Base-by-base conservation (phyloP, 2,888 invertebrate genomes). In the Coleophora deauratella region DNA sequence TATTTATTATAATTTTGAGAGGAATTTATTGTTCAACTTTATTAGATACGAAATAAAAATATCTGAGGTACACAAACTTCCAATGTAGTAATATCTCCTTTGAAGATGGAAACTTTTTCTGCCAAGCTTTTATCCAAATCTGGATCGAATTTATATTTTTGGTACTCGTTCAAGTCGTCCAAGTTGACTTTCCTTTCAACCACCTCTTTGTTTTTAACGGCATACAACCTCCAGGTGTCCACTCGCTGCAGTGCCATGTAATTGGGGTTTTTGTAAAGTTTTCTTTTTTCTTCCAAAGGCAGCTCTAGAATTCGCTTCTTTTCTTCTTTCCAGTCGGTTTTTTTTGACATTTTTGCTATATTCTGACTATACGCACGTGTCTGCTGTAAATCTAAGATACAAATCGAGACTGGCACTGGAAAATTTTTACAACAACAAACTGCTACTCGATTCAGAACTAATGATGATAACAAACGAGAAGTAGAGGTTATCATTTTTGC, bases 11-110 rank as follows among this genome's bases (percentile, higher is more conserved):
- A n/a, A n/a, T n/a, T n/a, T n/a, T n/a, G n/a, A n/a, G n/a, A n/a
- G n/a, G n/a, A n/a, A n/a, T n/a, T n/a, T n/a, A n/a, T n/a, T n/a
- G n/a, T n/a, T n/a, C n/a, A n/a, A n/a, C n/a, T n/a, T n/a, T n/a
- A n/a, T 3, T 6, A 21, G 21, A 21, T 21, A 3, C 21, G 3
- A 6, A 21, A 4, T 21, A 21, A 6, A 6, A 21, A 6, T 4
- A 21, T 21, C 3, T 21, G 21, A 21, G 6, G 3, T 6, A 21
- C 6, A 21, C 21, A 21, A 21, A 88, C 89, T 86, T 94, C 93
- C 35, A 97, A 77, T 38, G 87, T 86, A 0, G 96, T 96, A 15
- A 97, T 96, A 65, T 96, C 95, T 1, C 95, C 96, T 62, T 78
- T 80, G 81, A 89, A 93, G 44, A 92, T 72, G 7, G 90, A 90